Evolutionary conservation across 2,113 vertebrate genomes (phyloP).

Genomic region (pig (Sus scrofa)): DNA sequence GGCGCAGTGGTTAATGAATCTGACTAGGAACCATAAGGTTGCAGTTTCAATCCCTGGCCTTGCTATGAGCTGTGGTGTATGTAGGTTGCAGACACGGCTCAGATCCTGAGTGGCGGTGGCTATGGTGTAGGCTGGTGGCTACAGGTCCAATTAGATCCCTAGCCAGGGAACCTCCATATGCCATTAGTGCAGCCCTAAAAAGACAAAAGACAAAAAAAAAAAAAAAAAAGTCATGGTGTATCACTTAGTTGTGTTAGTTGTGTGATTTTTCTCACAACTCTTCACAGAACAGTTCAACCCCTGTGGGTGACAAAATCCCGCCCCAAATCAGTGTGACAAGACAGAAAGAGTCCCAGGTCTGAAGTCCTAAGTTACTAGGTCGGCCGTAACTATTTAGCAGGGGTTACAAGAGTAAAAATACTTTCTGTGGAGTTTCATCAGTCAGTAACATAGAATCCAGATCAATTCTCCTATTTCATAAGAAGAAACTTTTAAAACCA

Average conservation of each 20-base stretch:
- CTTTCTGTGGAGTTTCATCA: neutral
- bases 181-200: no score
- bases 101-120: no score
- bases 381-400: neutral
- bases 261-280: constrained; percentile 44
- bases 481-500: constrained; percentile 45
- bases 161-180: no score
- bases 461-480: neutral
- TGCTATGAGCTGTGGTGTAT: no score
- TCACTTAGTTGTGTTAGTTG: neutral
- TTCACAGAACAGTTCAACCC: neutral
- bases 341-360: neutral
- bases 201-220: no score
- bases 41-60: no score
- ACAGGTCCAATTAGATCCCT: no score
- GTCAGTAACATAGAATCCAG: neutral
- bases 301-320: neutral
- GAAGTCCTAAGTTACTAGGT: neutral
- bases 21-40: no score
- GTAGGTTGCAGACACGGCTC: no score
- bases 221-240: neutral
- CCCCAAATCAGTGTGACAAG: neutral
- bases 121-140: no score
- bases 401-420: neutral
- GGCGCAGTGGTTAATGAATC: no score